Evolutionary conservation across 1,140 invertebrate species (phyloP).

Genomic region (Neodiprion fabricii): DNA sequence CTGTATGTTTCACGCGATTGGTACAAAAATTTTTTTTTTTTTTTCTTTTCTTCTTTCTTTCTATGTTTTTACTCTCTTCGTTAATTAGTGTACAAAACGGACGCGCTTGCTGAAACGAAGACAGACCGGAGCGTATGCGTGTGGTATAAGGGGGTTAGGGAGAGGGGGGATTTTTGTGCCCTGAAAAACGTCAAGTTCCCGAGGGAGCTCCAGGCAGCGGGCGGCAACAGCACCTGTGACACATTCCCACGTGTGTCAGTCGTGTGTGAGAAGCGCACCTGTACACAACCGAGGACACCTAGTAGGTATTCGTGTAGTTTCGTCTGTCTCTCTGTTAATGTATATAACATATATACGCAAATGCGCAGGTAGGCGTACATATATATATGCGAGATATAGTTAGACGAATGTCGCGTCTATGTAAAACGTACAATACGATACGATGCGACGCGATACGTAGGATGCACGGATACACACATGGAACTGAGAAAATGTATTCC

Average conservation of each 20-base stretch:
- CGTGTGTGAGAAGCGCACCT: conserved; percentile 9
- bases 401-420: too few relatives aligned
- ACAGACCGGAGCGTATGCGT: background rate
- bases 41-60: background rate
- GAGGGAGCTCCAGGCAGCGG: background rate
- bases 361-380: too few relatives aligned
- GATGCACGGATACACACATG: too few relatives aligned
- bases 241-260: conserved; percentile 53
- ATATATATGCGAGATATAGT: too few relatives aligned
- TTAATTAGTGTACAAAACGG: background rate
- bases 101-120: background rate
- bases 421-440: too few relatives aligned
- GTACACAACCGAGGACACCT: background rate
- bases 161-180: background rate
- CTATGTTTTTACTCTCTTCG: background rate
- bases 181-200: background rate
- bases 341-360: too few relatives aligned
- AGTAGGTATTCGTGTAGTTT: background rate
- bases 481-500: too few relatives aligned
- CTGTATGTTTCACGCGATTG: too few relatives aligned
- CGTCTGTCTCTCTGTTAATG: too few relatives aligned
- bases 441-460: too few relatives aligned
- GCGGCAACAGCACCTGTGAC: conserved; percentile 46
- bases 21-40: too few relatives aligned
- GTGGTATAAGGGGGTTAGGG: background rate